Conservation (phyloP, 2,888 invertebrate genomes). For the Frankliniella fusca region DNA sequence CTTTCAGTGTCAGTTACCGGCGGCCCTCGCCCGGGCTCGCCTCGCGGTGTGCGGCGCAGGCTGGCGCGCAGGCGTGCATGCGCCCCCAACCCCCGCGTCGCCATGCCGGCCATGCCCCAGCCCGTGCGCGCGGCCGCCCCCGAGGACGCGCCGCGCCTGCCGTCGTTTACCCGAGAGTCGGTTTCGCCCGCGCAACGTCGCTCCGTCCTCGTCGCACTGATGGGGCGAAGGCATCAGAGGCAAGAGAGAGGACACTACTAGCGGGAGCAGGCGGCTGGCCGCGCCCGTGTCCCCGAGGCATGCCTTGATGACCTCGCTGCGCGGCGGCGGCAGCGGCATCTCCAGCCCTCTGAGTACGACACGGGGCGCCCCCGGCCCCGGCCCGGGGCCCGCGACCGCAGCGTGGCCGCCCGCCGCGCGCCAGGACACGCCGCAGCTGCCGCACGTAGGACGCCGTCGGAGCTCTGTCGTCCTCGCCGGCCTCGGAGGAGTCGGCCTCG, state of each 20-base stretch:
- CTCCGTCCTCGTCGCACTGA: too few relatives aligned
- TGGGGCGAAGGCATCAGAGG: too few relatives aligned
- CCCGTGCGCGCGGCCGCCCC: too few relatives aligned
- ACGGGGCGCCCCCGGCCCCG: background rate
- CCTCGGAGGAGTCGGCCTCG: background rate
- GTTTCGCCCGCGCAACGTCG: too few relatives aligned
- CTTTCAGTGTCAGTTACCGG: background rate
- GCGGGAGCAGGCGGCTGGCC: background rate
- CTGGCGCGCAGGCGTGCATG: too few relatives aligned
- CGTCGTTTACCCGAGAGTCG: too few relatives aligned
- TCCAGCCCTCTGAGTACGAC: background rate
- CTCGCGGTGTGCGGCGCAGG: background rate
- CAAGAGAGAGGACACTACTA: too few relatives aligned
- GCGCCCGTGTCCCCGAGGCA: background rate
- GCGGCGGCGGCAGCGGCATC: background rate
- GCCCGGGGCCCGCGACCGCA: background rate
- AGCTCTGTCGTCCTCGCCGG: background rate
- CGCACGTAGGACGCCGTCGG: background rate
- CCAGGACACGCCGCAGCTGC: conserved; percentile 17
- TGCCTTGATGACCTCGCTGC: background rate
- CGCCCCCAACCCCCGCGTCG: too few relatives aligned
- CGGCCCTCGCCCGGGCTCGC: background rate
- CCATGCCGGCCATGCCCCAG: too few relatives aligned
- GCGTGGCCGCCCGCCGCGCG: background rate
- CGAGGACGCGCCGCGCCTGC: too few relatives aligned